A percentile compares a stretch with the other conserved stretches of the same genome.
phyloP scores from a whole-genome alignment of 2,797 vertebrate species.

The Bovichtus diacanthus region DNA sequence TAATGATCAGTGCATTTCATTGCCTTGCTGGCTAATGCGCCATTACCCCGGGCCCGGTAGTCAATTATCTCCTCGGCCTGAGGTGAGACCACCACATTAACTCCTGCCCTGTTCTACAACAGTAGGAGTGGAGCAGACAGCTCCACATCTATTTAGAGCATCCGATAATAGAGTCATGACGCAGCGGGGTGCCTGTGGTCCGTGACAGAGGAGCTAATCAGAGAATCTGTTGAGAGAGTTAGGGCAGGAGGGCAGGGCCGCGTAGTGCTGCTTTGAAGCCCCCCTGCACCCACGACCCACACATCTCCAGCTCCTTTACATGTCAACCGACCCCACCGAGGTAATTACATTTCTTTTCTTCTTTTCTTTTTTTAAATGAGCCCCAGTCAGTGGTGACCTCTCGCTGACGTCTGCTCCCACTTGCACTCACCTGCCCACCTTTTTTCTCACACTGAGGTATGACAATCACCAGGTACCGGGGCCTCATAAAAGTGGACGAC shows the following conservation, averaged over 20 bases:
- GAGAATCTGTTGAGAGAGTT: constrained; percentile 69
- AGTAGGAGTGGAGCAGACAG: constrained; percentile 68
- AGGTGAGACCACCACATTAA: constrained; percentile 83
- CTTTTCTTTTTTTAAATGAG: constrained; percentile 20
- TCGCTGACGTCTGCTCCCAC: constrained; percentile 68
- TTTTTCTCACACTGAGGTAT: constrained; percentile 75
- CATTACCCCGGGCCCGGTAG: constrained; percentile 75
- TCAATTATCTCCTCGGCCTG: constrained; percentile 81
- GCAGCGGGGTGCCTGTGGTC: constrained; percentile 59
- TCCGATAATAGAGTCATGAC: constrained; percentile 78
- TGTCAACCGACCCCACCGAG: constrained; percentile 47
- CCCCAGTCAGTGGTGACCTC: constrained; percentile 65
- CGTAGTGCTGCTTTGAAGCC: constrained; percentile 47
- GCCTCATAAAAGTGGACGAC: constrained; percentile 75
- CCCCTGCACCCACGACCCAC: constrained; percentile 35
- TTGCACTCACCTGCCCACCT: constrained; percentile 73
- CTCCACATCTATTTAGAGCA: constrained; percentile 75
- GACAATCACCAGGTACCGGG: constrained; percentile 83
- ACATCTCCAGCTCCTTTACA: constrained; percentile 47
- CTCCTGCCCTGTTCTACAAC: constrained; percentile 74
- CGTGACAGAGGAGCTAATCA: constrained; percentile 78
- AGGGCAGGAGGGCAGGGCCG: constrained; percentile 50
- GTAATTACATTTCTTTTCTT: constrained; percentile 60
- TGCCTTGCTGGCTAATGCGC: constrained; percentile 77
- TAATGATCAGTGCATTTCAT: constrained; percentile 81